A percentile compares a stretch with the other conserved stretches of the same genome.
phyloP scores from a whole-genome alignment of 2,888 invertebrate genomes.

The Chloroclysta siterata region DNA sequence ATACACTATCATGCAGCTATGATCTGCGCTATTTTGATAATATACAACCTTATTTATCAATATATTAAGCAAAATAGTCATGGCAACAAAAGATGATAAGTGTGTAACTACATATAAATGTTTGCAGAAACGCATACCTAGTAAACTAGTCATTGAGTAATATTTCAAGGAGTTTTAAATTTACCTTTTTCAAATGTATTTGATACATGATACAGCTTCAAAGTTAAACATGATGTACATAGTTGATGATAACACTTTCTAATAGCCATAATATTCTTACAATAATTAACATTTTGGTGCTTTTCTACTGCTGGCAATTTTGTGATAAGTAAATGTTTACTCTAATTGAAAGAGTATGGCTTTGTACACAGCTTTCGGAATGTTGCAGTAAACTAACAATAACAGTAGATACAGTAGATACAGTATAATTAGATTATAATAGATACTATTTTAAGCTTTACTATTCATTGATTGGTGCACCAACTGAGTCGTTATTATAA shows the following conservation, averaged over 20 bases:
- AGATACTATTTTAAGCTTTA: slow-evolving; percentile 36
- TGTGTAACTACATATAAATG: slow-evolving; percentile 19
- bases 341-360: slow-evolving; percentile 69
- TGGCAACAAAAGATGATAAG: slow-evolving; percentile 55
- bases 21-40: slow-evolving; percentile 80
- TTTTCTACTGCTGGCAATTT: slow-evolving; percentile 74
- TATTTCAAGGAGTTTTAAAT: slow-evolving; percentile 32
- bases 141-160: slow-evolving; percentile 74
- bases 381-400: slow-evolving; percentile 81
- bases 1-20: slow-evolving; percentile 82
- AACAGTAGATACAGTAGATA: slow-evolving; percentile 63
- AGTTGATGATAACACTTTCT: slow-evolving; percentile 65
- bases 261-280: slow-evolving; percentile 56
- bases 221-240: slow-evolving; percentile 67
- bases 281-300: slow-evolving; percentile 74
- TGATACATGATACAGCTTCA: slow-evolving; percentile 40
- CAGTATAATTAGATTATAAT: slow-evolving; percentile 57
- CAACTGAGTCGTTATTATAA: slow-evolving; percentile 45
- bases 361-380: slow-evolving; percentile 85
- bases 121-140: slow-evolving; percentile 48
- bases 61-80: slow-evolving; percentile 78
- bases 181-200: slow-evolving; percentile 45
- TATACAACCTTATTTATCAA: slow-evolving; percentile 82
- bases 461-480: slow-evolving; percentile 61
- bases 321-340: slow-evolving; percentile 67